Conservation (phyloP, 2,888 invertebrate genomes). For the Escarpia spicata region DNA sequence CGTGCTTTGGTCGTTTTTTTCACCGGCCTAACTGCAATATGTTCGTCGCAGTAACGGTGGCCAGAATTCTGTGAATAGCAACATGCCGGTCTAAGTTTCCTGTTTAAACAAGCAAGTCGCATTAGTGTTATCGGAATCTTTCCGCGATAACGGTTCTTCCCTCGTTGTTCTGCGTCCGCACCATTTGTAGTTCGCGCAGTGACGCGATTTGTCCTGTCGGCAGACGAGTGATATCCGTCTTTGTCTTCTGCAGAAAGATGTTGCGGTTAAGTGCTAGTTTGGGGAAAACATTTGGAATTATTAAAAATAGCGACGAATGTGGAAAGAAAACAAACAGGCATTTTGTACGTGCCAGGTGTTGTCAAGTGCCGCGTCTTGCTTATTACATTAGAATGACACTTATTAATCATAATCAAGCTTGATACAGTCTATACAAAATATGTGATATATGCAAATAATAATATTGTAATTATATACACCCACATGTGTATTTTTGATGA, state of each 20-base stretch:
- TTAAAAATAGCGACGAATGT: not conserved
- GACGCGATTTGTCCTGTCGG: not conserved
- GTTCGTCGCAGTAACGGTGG: not conserved
- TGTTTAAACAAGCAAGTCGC: constrained; percentile 13
- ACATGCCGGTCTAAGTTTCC: constrained; percentile 11
- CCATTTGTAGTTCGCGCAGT: not conserved
- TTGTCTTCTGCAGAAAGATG: not conserved
- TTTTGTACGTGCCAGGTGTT: not conserved
- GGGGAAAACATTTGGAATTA: not conserved
- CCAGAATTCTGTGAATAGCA: not conserved
- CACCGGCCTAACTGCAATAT: not conserved
- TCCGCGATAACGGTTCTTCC: not conserved
- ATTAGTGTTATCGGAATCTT: not conserved
- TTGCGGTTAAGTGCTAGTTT: not conserved
- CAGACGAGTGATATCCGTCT: not conserved
- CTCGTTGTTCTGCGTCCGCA: not conserved
- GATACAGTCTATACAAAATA: not conserved
- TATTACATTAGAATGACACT: not conserved
- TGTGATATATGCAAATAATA: no score
- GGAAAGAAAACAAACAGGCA: not conserved
- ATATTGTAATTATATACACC: no score
- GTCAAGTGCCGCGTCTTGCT: not conserved
- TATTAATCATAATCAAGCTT: not conserved
- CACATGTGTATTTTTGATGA: no score
- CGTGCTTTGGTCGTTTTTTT: not conserved